phyloP scores from a whole-genome alignment of 2,797 vertebrate species.

The Channallabes apus region DNA sequence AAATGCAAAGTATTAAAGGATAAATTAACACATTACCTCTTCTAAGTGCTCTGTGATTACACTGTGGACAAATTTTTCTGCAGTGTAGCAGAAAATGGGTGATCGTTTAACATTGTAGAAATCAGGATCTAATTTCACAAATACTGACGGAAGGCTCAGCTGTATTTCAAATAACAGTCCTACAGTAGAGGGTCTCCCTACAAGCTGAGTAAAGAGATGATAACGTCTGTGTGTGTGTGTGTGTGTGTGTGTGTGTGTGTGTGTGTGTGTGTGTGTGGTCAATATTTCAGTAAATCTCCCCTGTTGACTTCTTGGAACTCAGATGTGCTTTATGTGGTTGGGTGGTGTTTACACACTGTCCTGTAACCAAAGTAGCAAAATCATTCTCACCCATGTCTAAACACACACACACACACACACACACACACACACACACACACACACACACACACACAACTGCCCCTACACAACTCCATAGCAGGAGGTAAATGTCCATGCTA shows the following conservation, averaged over 20 bases:
- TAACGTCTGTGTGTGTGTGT: too few species aligned
- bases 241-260: slow-evolving; percentile 9
- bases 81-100: background rate
- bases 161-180: slow-evolving; percentile 10
- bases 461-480: background rate
- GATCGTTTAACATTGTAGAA: background rate
- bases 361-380: slow-evolving; percentile 31
- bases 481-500: background rate
- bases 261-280: slow-evolving; percentile 36
- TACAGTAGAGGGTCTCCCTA: too few species aligned
- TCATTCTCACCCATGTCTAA: background rate
- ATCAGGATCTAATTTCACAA: background rate
- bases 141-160: background rate
- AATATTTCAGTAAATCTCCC: slow-evolving; percentile 53
- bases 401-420: background rate
- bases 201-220: background rate
- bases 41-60: background rate
- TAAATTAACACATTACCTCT: background rate
- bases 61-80: background rate
- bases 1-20: background rate
- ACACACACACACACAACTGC: background rate
- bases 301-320: slow-evolving; percentile 53
- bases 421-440: background rate
- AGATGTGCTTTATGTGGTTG: slow-evolving; percentile 47
- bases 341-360: slow-evolving; percentile 42